Conservation (phyloP, 2,888 invertebrate genomes). For the Amiota minor region DNA sequence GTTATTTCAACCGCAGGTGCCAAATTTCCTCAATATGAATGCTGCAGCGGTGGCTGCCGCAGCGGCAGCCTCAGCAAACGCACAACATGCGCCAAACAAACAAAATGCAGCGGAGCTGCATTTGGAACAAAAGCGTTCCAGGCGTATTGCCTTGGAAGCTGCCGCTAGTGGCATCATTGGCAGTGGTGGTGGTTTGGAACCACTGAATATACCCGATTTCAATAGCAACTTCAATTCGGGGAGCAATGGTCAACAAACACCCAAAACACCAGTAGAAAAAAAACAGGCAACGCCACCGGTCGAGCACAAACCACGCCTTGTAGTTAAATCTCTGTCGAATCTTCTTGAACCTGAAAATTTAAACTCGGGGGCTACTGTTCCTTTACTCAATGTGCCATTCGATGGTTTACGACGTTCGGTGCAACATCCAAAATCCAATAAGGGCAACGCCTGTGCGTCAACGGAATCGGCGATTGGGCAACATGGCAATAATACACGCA, state of each 20-base stretch:
- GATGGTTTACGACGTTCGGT: slow-evolving; percentile 52
- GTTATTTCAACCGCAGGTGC: slow-evolving; percentile 76
- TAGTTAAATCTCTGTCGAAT: slow-evolving; percentile 79
- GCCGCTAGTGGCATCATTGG: not conserved
- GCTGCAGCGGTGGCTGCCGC: slow-evolving; percentile 38
- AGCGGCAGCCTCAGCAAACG: slow-evolving; percentile 38
- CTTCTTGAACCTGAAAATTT: slow-evolving; percentile 75
- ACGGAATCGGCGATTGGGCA: not conserved
- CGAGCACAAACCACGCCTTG: slow-evolving; percentile 76
- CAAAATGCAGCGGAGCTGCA: slow-evolving; percentile 60
- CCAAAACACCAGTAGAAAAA: not conserved
- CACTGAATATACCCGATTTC: slow-evolving; percentile 58
- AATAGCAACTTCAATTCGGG: slow-evolving; percentile 61
- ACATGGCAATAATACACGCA: slow-evolving; percentile 46
- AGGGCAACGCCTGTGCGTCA: not conserved
- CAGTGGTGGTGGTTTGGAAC: slow-evolving; percentile 30
- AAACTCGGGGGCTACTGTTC: slow-evolving; percentile 41
- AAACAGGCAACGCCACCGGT: slow-evolving; percentile 52
- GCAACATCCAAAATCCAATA: slow-evolving; percentile 40
- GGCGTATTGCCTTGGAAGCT: slow-evolving; percentile 36
- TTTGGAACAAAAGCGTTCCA: slow-evolving; percentile 52
- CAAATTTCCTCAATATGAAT: slow-evolving; percentile 70
- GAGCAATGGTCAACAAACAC: slow-evolving; percentile 39
- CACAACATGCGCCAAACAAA: slow-evolving; percentile 69
- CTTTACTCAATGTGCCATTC: slow-evolving; percentile 55